Evolutionary conservation across 2,797 vertebrate genomes (phyloP), one percentile per base, ranked within the genome.

Genomic region (Florisuga fusca): DNA sequence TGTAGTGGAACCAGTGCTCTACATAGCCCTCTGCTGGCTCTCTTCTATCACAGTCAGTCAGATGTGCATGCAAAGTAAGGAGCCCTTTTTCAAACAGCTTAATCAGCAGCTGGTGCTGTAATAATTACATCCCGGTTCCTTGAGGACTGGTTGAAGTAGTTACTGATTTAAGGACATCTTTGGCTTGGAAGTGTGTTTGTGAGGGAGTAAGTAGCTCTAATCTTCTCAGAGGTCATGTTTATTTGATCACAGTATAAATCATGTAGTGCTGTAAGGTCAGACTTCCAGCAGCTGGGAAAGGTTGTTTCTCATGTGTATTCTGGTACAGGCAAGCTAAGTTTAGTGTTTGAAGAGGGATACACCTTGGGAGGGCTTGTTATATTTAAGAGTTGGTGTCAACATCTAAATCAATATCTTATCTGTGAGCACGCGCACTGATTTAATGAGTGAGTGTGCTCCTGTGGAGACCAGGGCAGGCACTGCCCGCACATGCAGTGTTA

Each of bases 161-260:
- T 90, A 50, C 88, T 92, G 89, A 90, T 93, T 92, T 95, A 77
- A 90, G 72, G 26, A 93, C 33, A 67, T 84, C 55, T 93, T 92
- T 89, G 68, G 34, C 67, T 92, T 77, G 31, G 29, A 93, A 91
- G 27, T 61, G 48, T 5, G 0, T 26, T 15, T 87, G 45, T 77
- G 61, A 92, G 34, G n/a, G 83, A 83, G n/a, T 31, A 85, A 94
- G 84, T 57, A 82, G 18, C 86, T 92, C 36, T 92, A 94, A 71
- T 51, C 61, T 93, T 96, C 61, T 94, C 41, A 61, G 64, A 79
- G 75, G 71, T 41, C 45, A 25, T 82, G 66, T 92, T 92, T 95
- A 50, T 90, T 92, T 95, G 53, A 81, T 31, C 29, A 18, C 64
- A 87, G 43, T 74, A 78, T 94, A 94, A 96, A 94, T 91, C 53